A percentile compares a stretch with the other conserved stretches of the same genome.
phyloP scores from a whole-genome alignment of 2,797 vertebrate genomes.

The Enteromius fasciolatus region DNA sequence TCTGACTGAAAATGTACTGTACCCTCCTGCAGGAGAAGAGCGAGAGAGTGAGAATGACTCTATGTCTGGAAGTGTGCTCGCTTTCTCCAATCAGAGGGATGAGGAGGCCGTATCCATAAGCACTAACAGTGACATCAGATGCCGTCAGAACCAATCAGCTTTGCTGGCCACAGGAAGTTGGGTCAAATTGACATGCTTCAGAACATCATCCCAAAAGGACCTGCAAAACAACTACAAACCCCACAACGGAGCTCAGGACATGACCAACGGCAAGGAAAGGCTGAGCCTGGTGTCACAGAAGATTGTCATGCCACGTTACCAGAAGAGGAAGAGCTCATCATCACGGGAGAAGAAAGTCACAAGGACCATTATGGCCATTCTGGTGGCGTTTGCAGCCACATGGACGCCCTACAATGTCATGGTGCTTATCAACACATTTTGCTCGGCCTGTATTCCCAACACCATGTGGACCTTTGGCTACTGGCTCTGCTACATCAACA shows the following conservation, averaged over 20 bases:
- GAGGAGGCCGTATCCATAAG: slow-evolving; percentile 48
- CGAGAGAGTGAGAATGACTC: slow-evolving; percentile 84
- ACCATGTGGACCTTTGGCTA: slow-evolving; percentile 93
- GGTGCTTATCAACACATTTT: slow-evolving; percentile 97
- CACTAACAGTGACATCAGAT: slow-evolving; percentile 42
- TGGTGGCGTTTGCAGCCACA: slow-evolving; percentile 92
- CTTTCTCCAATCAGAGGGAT: slow-evolving; percentile 72
- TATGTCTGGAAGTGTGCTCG: slow-evolving; percentile 76
- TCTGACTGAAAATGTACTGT: neutral
- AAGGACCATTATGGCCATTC: slow-evolving; percentile 95
- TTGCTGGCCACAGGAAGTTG: slow-evolving; percentile 51
- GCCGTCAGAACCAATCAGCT: slow-evolving; percentile 13
- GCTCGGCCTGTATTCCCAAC: slow-evolving; percentile 86
- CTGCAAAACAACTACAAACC: slow-evolving; percentile 76
- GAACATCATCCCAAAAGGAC: slow-evolving; percentile 75
- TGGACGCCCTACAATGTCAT: slow-evolving; percentile 98
- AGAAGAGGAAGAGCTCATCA: slow-evolving; percentile 81
- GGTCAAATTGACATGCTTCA: slow-evolving; percentile 61
- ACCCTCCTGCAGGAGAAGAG: slow-evolving; percentile 69
- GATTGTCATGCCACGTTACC: slow-evolving; percentile 54
- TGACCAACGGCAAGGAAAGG: slow-evolving; percentile 82
- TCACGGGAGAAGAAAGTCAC: slow-evolving; percentile 94
- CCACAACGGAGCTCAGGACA: slow-evolving; percentile 65
- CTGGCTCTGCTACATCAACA: slow-evolving; percentile 99
- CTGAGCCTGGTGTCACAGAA: slow-evolving; percentile 73